A percentile compares a stretch with the other conserved stretches of the same genome.
phyloP scores from a whole-genome alignment of 2,888 invertebrate species.

The Hermaeophaga mercurialis region DNA sequence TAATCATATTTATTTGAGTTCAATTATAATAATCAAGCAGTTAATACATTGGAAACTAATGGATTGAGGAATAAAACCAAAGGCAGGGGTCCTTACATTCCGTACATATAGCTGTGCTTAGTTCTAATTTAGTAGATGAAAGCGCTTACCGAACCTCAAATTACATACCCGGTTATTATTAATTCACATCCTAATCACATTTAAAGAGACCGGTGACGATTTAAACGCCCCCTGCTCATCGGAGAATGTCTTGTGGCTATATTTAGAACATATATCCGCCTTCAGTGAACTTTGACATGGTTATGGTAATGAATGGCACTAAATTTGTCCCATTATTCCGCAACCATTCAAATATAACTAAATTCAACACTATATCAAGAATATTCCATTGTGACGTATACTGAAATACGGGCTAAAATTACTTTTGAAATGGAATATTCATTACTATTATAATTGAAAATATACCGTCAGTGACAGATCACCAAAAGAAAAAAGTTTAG shows the following conservation, averaged over 20 bases:
- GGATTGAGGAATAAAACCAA: not conserved
- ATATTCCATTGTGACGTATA: not conserved
- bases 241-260: conserved; percentile 1
- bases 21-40: too few species aligned
- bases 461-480: too few species aligned
- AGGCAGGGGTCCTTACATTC: not conserved
- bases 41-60: not conserved
- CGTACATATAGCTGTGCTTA: not conserved
- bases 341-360: conserved; percentile 11
- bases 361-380: conserved; percentile 6
- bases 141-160: conserved; percentile 4
- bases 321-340: conserved; percentile 7
- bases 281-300: conserved; percentile 7
- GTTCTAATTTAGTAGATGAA: conserved; percentile 12
- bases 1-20: too few species aligned
- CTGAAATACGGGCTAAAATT: not conserved
- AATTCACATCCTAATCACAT: conserved; percentile 9
- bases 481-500: too few species aligned
- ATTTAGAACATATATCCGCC: conserved; percentile 4
- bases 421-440: conserved; percentile 6
- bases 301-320: conserved; percentile 7
- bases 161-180: conserved; percentile 9
- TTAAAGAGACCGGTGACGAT: conserved; percentile 14
- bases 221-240: conserved; percentile 1
- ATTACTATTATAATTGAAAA: not conserved